These are phyloP conservation scores for Trachythela sp. DNA, from an alignment of 64 coral and sea anemone genomes.

Conservation along the genomic window DNA sequence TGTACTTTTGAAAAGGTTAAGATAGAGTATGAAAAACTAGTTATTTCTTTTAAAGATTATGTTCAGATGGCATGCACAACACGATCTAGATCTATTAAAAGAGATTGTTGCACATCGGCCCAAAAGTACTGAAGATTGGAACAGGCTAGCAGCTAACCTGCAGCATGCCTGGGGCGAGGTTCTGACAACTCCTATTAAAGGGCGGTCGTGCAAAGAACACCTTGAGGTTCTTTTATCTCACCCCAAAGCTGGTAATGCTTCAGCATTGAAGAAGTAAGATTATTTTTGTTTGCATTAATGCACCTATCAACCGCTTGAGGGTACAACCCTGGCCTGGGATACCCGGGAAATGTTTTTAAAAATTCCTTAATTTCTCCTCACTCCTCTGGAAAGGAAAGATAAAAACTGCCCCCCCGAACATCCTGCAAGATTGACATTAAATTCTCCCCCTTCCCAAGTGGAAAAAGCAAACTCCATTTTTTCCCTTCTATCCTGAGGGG, in stretches of 20 bases:
- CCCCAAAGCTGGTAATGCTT: constrained; percentile 37
- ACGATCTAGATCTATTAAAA: constrained; percentile 32
- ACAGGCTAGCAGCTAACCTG: constrained; percentile 30
- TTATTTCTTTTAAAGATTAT: constrained; percentile 26
- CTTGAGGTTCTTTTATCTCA: constrained; percentile 28
- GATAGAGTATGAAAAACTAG: too few species aligned
- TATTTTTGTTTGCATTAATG: neutral
- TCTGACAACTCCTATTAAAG: constrained; percentile 8
- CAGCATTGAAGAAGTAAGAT: constrained; percentile 41
- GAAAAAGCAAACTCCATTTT: too few species aligned
- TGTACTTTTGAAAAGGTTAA: too few species aligned
- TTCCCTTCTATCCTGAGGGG: too few species aligned
- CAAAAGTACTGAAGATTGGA: constrained; percentile 27
- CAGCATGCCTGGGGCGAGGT: constrained; percentile 35
- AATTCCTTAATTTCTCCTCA: too few species aligned
- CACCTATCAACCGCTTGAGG: neutral
- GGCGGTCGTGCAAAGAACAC: constrained; percentile 48
- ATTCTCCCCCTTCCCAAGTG: too few species aligned
- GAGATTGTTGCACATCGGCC: constrained; percentile 43
- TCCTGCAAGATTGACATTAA: too few species aligned
- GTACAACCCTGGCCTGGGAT: neutral
- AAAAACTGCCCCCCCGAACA: too few species aligned
- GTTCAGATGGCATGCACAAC: constrained; percentile 47
- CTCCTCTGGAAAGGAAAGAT: too few species aligned
- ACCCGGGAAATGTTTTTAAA: too few species aligned